A percentile compares a stretch with the other conserved stretches of the same genome.
Conservation (phyloP, 2,888 invertebrate genomes). For the Aricia artaxerxes region DNA sequence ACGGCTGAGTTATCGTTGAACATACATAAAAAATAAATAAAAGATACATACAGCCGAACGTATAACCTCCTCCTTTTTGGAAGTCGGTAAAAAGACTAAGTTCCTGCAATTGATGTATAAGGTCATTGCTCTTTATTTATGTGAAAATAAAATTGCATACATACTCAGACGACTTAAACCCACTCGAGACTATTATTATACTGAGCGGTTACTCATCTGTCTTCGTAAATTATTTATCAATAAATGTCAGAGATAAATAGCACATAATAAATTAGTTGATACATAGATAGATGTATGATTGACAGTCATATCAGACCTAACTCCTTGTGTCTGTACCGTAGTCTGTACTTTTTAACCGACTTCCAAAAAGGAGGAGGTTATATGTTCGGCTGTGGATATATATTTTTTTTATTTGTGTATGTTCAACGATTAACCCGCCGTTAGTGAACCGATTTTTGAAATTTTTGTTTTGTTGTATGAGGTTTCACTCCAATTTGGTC, state of each 20-base stretch:
- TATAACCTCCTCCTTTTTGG: no score
- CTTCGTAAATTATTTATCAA: neutral
- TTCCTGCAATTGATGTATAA: neutral
- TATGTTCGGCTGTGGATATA: no score
- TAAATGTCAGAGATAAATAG: neutral
- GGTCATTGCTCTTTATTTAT: neutral
- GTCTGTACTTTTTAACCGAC: no score
- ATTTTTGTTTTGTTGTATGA: no score
- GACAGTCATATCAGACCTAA: neutral
- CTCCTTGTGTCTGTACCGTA: neutral
- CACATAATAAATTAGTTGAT: neutral
- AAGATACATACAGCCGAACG: no score
- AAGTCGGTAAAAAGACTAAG: neutral
- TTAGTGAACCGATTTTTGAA: no score
- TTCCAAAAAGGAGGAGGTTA: no score
- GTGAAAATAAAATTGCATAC: neutral
- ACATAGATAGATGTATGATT: neutral
- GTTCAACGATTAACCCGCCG: no score
- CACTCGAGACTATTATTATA: slow-evolving; percentile 5
- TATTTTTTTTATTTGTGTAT: no score
- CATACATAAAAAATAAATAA: no score
- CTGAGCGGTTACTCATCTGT: neutral
- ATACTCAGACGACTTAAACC: neutral
- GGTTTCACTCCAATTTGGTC: no score
- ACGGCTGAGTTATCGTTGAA: no score